phyloP scores from a whole-genome alignment of 1,140 invertebrate species.

The Scaptomyza graminum region DNA sequence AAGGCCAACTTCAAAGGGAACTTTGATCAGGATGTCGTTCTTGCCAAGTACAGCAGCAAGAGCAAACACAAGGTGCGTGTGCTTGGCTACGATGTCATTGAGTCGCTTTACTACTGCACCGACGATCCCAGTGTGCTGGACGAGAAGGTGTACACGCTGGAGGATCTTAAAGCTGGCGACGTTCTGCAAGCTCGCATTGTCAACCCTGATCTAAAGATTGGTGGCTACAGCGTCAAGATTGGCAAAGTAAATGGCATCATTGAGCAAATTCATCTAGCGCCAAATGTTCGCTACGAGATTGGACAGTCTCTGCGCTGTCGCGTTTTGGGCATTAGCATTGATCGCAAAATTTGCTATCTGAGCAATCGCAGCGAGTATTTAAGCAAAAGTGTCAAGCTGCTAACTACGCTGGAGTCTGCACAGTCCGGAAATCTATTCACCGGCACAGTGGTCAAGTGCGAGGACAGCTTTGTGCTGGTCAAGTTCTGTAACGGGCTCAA shows the following conservation, averaged over 20 bases:
- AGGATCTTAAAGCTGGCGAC: slow-evolving; percentile 85
- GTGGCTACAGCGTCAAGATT: slow-evolving; percentile 69
- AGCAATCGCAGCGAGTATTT: slow-evolving; percentile 85
- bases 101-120: slow-evolving; percentile 86
- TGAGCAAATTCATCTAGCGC: slow-evolving; percentile 65
- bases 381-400: slow-evolving; percentile 84
- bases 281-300: slow-evolving; percentile 50
- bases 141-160: slow-evolving; percentile 84
- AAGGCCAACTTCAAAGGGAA: slow-evolving; percentile 84
- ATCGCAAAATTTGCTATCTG: slow-evolving; percentile 84
- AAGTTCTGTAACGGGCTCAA: slow-evolving; percentile 86
- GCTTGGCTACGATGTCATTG: slow-evolving; percentile 85
- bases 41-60: slow-evolving; percentile 84
- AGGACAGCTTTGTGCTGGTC: slow-evolving; percentile 85
- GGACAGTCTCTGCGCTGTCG: slow-evolving; percentile 77
- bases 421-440: slow-evolving; percentile 85
- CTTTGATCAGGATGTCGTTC: slow-evolving; percentile 81
- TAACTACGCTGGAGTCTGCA: slow-evolving; percentile 84
- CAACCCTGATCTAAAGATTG: slow-evolving; percentile 71
- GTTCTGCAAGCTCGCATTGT: slow-evolving; percentile 84
- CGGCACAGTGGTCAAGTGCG: slow-evolving; percentile 85
- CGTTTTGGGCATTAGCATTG: slow-evolving; percentile 84
- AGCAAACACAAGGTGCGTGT: slow-evolving; percentile 86
- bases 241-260: slow-evolving; percentile 73
- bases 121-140: slow-evolving; percentile 85